These are phyloP conservation scores for Aldrovandia affinis DNA, from an alignment of 2,797 vertebrate species.

Conservation along the genomic window DNA sequence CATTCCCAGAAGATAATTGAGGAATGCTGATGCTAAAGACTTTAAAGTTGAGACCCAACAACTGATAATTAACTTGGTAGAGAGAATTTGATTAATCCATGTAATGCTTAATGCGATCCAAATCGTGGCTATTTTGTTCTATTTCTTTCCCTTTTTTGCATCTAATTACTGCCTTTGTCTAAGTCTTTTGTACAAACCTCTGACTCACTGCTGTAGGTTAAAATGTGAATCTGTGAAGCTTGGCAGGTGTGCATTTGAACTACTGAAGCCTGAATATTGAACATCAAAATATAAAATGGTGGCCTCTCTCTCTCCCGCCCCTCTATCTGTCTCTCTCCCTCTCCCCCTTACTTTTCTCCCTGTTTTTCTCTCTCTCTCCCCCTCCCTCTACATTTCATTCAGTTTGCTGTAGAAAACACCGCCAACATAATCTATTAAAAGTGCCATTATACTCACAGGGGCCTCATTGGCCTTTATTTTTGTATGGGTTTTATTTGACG, in stretches of 20 bases:
- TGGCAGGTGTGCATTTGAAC: constrained; percentile 47
- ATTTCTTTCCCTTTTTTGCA: constrained; percentile 33
- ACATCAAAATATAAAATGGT: constrained; percentile 29
- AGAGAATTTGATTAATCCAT: constrained; percentile 26
- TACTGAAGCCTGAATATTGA: constrained; percentile 41
- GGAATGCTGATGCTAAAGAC: not conserved
- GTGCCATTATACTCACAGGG: constrained; percentile 53
- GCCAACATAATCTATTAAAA: constrained; percentile 61
- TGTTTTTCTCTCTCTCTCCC: not conserved
- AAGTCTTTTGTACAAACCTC: constrained; percentile 33
- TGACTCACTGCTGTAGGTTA: constrained; percentile 46
- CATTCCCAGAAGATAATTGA: not conserved
- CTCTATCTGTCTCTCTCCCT: not conserved
- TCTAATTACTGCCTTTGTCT: constrained; percentile 52
- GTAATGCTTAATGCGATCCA: constrained; percentile 41
- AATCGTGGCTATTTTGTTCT: constrained; percentile 41
- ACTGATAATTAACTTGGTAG: not conserved
- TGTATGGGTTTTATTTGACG: not conserved
- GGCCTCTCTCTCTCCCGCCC: not conserved
- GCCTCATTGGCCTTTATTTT: not conserved
- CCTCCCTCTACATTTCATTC: not conserved
- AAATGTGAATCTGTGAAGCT: constrained; percentile 33
- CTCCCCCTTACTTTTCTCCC: not conserved
- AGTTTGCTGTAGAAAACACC: constrained; percentile 34
- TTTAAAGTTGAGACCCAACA: not conserved